A percentile compares a stretch with the other conserved stretches of the same genome.
These are phyloP conservation scores for Corythoichthys haematopterus DNA, from an alignment of 2,113 vertebrate genomes.

Conservation along the genomic window DNA sequence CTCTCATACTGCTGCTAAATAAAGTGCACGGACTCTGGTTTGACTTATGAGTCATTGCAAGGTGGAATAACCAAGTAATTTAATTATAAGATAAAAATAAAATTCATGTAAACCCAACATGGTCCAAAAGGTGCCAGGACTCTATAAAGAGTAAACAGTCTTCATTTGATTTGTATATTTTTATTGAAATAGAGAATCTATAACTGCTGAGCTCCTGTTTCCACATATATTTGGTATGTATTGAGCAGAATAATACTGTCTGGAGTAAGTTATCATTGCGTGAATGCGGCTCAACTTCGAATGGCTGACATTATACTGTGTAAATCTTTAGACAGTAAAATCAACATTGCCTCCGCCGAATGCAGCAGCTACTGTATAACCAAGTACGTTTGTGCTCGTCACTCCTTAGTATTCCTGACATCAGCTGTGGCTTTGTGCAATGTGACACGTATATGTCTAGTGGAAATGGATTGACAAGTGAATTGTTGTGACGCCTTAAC, in stretches of 20 bases:
- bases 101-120: not conserved
- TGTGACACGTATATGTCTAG: conserved; percentile 18
- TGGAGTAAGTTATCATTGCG: not conserved
- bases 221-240: not conserved
- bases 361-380: not conserved
- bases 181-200: no score
- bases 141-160: no score
- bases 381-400: not conserved
- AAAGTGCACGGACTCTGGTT: conserved; percentile 27
- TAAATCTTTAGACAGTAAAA: not conserved
- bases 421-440: conserved; percentile 7
- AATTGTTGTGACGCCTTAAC: conserved; percentile 35
- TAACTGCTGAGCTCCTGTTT: not conserved
- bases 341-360: not conserved
- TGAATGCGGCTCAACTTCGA: not conserved
- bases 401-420: not conserved
- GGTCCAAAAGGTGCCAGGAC: no score
- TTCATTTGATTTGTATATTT: no score
- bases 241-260: not conserved
- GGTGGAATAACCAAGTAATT: not conserved
- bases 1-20: conserved; percentile 16
- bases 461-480: conserved; percentile 28
- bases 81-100: not conserved
- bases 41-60: conserved; percentile 6
- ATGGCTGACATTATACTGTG: not conserved